Conservation (phyloP, 2,888 invertebrate genomes). For the Dryobotodes eremita region DNA sequence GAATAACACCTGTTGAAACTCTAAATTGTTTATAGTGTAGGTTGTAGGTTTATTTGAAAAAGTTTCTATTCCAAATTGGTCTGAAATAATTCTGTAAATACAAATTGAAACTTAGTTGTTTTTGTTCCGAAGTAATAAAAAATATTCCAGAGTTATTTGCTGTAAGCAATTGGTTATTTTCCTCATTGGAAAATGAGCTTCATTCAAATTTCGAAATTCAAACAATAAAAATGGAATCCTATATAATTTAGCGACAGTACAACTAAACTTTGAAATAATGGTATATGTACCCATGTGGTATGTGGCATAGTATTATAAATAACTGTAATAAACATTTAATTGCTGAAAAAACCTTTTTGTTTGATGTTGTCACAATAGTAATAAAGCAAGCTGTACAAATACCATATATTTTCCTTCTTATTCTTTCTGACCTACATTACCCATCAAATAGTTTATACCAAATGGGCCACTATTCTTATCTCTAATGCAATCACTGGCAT, state of each 20-base stretch:
- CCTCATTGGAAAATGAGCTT: not conserved
- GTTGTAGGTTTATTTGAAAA: not conserved
- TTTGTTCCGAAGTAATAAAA: not conserved
- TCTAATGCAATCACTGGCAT: not conserved
- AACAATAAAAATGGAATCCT: not conserved
- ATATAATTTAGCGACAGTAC: not conserved
- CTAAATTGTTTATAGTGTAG: not conserved
- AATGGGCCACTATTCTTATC: not conserved
- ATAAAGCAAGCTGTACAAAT: not conserved
- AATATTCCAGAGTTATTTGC: not conserved
- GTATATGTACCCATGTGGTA: not conserved
- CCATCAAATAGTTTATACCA: not conserved
- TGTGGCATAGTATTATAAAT: not conserved
- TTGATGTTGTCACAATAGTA: not conserved
- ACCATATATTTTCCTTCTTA: not conserved
- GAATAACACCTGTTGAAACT: not conserved
- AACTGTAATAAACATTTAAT: not conserved
- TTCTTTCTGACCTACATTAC: not conserved
- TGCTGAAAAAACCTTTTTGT: not conserved
- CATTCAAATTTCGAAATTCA: too few relatives aligned
- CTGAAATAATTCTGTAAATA: constrained; percentile 5
- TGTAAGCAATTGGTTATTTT: not conserved
- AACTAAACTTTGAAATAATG: not conserved
- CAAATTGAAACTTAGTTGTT: not conserved
- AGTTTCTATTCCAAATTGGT: not conserved